A percentile compares a stretch with the other conserved stretches of the same genome.
These are phyloP conservation scores for Drosophila robusta DNA, from an alignment of 2,888 invertebrate genomes.

Conservation along the genomic window DNA sequence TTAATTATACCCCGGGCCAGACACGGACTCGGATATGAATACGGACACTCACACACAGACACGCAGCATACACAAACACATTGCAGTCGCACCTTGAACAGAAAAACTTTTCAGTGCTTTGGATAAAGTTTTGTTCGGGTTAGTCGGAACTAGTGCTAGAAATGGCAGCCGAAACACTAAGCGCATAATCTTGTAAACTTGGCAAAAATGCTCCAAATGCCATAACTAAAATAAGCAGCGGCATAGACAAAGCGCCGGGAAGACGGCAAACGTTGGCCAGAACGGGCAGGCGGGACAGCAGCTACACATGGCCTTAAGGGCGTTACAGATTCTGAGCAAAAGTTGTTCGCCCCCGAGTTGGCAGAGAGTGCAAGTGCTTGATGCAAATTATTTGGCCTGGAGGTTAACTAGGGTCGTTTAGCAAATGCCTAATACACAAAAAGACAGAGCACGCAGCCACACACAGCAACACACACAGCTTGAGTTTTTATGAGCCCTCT, in stretches of 20 bases:
- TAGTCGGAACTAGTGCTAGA: constrained; percentile 12
- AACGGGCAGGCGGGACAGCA: background rate
- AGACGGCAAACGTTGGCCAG: background rate
- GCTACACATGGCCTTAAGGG: constrained; percentile 54
- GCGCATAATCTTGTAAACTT: constrained; percentile 80
- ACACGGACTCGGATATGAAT: constrained; percentile 10
- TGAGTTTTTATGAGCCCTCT: constrained; percentile 66
- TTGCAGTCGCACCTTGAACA: constrained; percentile 54
- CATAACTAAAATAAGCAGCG: constrained; percentile 78
- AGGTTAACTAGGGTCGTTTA: constrained; percentile 82
- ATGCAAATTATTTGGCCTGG: constrained; percentile 80
- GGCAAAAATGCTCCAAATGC: constrained; percentile 74
- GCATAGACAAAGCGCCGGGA: constrained; percentile 50
- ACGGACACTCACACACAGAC: constrained; percentile 4
- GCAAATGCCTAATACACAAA: constrained; percentile 75
- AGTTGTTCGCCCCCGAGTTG: constrained; percentile 47
- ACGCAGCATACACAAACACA: constrained; percentile 8
- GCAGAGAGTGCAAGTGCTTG: constrained; percentile 75
- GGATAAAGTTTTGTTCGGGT: constrained; percentile 52
- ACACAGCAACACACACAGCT: constrained; percentile 9
- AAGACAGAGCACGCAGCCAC: constrained; percentile 44
- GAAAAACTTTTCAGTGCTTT: constrained; percentile 60
- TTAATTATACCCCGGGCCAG: constrained; percentile 65
- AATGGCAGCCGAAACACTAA: constrained; percentile 62
- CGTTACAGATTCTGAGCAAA: constrained; percentile 62